Evolutionary conservation across 2,888 invertebrate genomes (phyloP), one percentile per base, ranked within the genome.

Genomic region (Idaea aversata): DNA sequence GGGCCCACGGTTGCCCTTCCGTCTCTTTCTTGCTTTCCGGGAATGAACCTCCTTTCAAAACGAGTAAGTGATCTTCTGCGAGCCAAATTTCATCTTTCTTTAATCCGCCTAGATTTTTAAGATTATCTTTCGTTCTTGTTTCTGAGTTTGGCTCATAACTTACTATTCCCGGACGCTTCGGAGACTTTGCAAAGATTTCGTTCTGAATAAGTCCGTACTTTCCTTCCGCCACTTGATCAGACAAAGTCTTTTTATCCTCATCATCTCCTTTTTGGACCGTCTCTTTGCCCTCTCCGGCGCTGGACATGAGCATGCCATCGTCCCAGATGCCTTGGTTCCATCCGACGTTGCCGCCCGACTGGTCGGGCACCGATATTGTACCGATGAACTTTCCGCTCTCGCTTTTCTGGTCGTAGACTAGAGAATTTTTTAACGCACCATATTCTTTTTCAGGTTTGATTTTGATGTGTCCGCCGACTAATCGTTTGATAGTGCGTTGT

Each of bases 181-280:
- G 95, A 3, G 94, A 91, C 67, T 94, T 94, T 0, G 94, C 88
- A 81, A 97, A 97, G 69, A 97, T 93, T 87, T 97, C 97, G 79
- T 96, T 96, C 82, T 97, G 97, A 73, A 98, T 97, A 5, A 98
- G 93, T 47, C 97, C 97, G 87, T 98, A 98, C 88, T 97, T 97
- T 59, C 97, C 98, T 82, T 98, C 98, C 68, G 96, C 96, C 75
- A 97, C 97, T 89, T 97, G 97, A 88, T 97, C 97, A n/a, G 97
- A 95, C 57, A 97, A 90, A 5, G 97, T 97, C 85, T 97, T 97
- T 84, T 95, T 96, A 36, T 96, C 95, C 71, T 97, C 97, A 70
- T 96, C 96, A 80, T 77, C 91, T 58, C 88, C 88, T 69, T 88
- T 85, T 34, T 92, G 90, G 15, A 84, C 82, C 65, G 85, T 80